phyloP scores from a whole-genome alignment of 2,888 invertebrate genomes.

The Uropetala carovei region DNA sequence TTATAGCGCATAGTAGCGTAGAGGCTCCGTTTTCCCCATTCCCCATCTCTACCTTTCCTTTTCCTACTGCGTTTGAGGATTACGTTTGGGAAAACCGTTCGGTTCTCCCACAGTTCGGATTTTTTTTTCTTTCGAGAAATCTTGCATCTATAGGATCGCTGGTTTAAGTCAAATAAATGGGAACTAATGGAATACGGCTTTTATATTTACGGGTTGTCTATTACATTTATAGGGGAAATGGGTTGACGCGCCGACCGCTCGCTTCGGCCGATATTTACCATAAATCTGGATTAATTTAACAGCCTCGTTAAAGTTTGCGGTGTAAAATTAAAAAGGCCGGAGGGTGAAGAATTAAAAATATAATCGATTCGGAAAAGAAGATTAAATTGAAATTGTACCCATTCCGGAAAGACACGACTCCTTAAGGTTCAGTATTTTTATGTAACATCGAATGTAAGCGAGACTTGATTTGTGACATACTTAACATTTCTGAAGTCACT shows the following conservation, averaged over 20 bases:
- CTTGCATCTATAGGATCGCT: neutral
- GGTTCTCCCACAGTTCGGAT: neutral
- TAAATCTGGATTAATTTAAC: constrained; percentile 12
- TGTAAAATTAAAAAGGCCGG: neutral
- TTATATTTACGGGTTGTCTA: neutral
- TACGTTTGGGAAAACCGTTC: neutral
- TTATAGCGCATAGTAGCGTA: constrained; percentile 35
- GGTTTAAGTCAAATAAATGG: constrained; percentile 24
- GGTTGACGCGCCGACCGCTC: neutral
- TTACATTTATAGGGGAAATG: neutral
- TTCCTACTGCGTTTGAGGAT: neutral
- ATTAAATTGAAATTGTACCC: neutral
- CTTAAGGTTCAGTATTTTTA: neutral
- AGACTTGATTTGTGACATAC: neutral
- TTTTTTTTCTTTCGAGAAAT: neutral
- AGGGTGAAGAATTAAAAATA: neutral
- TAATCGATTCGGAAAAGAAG: neutral
- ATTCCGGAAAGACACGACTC: neutral
- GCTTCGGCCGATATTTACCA: neutral
- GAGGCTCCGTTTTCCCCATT: neutral
- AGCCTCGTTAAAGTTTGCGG: neutral
- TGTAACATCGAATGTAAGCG: neutral
- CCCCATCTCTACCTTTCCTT: neutral
- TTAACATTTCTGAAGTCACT: neutral
- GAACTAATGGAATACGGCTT: constrained; percentile 14